Evolutionary conservation across 1,140 invertebrate genomes (phyloP), one percentile per base, ranked within the genome.

Genomic region (Drosophila sucinea): DNA sequence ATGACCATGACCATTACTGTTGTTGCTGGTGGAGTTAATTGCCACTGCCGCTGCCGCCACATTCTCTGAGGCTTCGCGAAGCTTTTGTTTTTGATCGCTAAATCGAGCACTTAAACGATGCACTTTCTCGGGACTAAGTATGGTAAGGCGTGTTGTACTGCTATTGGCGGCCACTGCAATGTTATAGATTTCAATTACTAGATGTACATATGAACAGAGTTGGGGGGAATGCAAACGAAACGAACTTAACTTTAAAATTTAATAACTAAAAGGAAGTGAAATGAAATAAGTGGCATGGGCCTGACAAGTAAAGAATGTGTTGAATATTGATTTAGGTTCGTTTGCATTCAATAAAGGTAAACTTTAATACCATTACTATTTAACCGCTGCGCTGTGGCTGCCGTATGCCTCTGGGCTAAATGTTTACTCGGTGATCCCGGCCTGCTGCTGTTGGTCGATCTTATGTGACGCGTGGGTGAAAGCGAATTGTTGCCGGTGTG

Each of bases 41-140:
- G 17, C 17, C 17, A 17, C 23, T 5, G 70, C 60, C 0, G 47
- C 56, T 35, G 58, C 58, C 30, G 70, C 32, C 1, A 77, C 63
- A 4, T 82, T 70, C 38, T 81, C 74, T 27, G 44, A 51, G 23
- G 44, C 44, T n/a, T 91, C 81, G 10, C 84, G 84, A 32, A 77
- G 17, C 55, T 90, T 90, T 56, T 79, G 81, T 44, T 92, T 91
- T 38, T 91, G 90, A 57, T 92, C 91, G 40, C 64, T 86, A 11
- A 92, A 73, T 1, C 83, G 90, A 1, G 91, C 91, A 54, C 86
- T 81, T 25, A 92, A 60, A 6, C 89, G 83, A 90, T 92, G 91
- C 32, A 92, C 81, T 65, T 86, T 92, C 69, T 92, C 91, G 1
- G 91, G 91, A 71, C 91, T 92, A 38, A 92, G 81, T 35, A 92